phyloP scores from a whole-genome alignment of 37 sponge, comb jelly and placozoan species.

The Oscarella lobularis region DNA sequence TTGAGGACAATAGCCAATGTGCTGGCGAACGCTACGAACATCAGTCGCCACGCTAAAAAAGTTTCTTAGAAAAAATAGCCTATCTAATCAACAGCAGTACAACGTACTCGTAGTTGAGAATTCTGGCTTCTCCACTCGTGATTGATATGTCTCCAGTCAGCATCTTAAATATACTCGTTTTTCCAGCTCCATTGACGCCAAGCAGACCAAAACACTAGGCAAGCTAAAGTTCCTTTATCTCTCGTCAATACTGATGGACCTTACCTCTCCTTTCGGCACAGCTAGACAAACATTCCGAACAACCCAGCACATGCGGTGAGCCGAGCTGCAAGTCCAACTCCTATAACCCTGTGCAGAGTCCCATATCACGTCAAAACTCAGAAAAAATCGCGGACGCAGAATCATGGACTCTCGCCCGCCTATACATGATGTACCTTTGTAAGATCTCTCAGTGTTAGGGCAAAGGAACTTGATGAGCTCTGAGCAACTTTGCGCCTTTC shows the following conservation, averaged over 20 bases:
- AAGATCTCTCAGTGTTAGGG: not conserved
- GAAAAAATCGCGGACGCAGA: too few relatives aligned
- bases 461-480: not conserved
- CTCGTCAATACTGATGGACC: too few relatives aligned
- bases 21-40: constrained; percentile 16
- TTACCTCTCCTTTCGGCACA: too few relatives aligned
- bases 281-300: too few relatives aligned
- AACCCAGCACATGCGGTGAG: too few relatives aligned
- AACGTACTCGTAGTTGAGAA: not conserved
- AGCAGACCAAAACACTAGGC: constrained; percentile 92
- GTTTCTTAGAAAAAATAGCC: too few relatives aligned
- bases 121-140: constrained; percentile 31
- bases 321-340: too few relatives aligned
- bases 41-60: constrained; percentile 4
- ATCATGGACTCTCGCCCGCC: too few relatives aligned
- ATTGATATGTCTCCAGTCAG: constrained; percentile 60
- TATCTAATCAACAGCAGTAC: too few relatives aligned
- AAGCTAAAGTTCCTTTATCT: too few relatives aligned
- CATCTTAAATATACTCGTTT: constrained; percentile 89
- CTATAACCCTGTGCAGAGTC: too few relatives aligned
- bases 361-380: too few relatives aligned
- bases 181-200: constrained; percentile 95
- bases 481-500: not conserved
- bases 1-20: constrained; percentile 87
- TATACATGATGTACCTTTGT: not conserved